Percentiles rank a stretch among this genome's conserved stretches.
Evolutionary conservation across 2,797 vertebrate genomes (phyloP).

Genomic region (Argya squamiceps): DNA sequence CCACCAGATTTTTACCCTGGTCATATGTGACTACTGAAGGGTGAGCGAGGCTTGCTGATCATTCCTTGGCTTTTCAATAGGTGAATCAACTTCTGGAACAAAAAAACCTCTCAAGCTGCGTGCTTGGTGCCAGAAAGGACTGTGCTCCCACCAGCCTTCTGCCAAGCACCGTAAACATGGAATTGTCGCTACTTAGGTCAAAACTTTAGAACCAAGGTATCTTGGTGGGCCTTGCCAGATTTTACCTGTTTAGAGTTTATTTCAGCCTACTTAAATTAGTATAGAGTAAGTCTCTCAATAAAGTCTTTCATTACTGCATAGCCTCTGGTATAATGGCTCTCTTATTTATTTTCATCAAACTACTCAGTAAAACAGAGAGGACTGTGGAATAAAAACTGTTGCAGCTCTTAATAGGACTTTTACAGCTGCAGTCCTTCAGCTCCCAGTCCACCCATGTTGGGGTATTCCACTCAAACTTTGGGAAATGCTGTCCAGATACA

Average conservation of each 20-base stretch:
- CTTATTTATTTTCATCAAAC: not conserved
- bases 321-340: not conserved
- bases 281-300: not conserved
- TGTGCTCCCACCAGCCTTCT: not conserved
- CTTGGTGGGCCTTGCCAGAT: not conserved
- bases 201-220: not conserved
- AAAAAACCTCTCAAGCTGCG: not conserved
- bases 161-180: not conserved
- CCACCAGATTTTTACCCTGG: not conserved
- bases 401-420: not conserved
- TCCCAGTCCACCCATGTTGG: not conserved
- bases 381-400: not conserved
- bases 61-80: not conserved
- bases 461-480: not conserved
- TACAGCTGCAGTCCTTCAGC: not conserved
- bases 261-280: not conserved
- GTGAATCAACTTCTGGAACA: not conserved
- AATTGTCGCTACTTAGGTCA: not conserved
- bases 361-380: not conserved
- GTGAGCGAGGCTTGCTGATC: not conserved
- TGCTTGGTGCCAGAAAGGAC: not conserved
- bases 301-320: not conserved
- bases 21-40: not conserved
- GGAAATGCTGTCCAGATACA: not conserved
- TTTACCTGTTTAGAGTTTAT: not conserved